Evolutionary conservation across 1,140 invertebrate genomes (phyloP), one percentile per base, ranked within the genome.

Genomic region (Tribolium castaneum): DNA sequence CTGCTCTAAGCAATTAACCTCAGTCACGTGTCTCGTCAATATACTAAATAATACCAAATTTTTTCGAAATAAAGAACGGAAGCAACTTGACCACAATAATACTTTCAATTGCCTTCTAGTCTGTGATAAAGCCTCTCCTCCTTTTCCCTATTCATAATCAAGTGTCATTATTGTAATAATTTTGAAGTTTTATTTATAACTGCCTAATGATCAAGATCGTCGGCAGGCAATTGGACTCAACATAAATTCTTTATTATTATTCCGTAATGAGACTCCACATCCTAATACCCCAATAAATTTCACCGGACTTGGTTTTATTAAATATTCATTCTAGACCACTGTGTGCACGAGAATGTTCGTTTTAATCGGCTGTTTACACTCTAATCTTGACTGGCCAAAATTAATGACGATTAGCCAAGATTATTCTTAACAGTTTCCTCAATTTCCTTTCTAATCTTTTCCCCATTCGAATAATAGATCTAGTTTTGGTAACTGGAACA

Each of bases 181-280:
- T 66, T 35, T 35, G 59, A 66, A 66, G 6, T 34, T 66, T 35
- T 35, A 35, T 66, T 35, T 22, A 13, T 35, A 35, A 12, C n/a
- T 66, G 3, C n/a, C 30, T 35, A 59, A 66, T 35, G 30, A 35
- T 35, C 7, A 66, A 66, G 30, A 25, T 35, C 59, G 6, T 66
- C 30, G 5, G 30, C 13, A 22, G 19, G 25, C 59, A 66, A 66
- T 66, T 35, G 25, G 30, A 12, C 13, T 35, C 10, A 35, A 12
- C 25, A 66, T 35, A 66, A 66, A 66, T 35, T 66, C 34, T n/a
- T 66, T 66, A 34, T 30, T 66, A 66, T 66, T 59, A n/a, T 66
- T 13, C 59, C n/a, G 25, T 66, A 66, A 66, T 66, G 25, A 35
- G 30, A 30, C 59, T 30, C 39, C 54, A 59, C 54, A 59, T 59